Percentiles rank a stretch among this genome's conserved stretches.
Evolutionary conservation across 2,113 vertebrate genomes (phyloP).

Genomic region (Pterocles burchelli): DNA sequence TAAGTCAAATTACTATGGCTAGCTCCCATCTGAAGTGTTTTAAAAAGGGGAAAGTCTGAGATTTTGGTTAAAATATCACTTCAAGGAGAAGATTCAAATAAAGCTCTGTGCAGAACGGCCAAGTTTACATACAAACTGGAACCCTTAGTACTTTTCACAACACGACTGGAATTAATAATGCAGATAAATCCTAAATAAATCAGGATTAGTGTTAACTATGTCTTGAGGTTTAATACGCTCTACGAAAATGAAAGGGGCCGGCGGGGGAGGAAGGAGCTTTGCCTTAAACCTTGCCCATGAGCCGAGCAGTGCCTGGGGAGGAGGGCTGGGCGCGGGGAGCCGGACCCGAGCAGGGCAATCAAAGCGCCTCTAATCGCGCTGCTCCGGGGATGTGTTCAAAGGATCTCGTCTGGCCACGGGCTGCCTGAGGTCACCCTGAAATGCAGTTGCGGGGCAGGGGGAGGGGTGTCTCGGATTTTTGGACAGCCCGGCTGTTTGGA

Average conservation of each 20-base stretch:
- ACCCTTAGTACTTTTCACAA: constrained; percentile 50
- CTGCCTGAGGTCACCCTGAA: constrained; percentile 62
- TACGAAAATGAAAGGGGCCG: constrained; percentile 74
- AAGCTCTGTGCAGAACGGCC: constrained; percentile 50
- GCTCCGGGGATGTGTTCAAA: constrained; percentile 60
- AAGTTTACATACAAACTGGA: constrained; percentile 69
- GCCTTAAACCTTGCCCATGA: not conserved
- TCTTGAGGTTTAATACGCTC: constrained; percentile 80
- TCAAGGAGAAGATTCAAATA: constrained; percentile 55
- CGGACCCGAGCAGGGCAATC: constrained; percentile 59
- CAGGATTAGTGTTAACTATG: constrained; percentile 80
- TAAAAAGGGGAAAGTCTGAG: constrained; percentile 51
- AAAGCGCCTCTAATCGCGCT: constrained; percentile 49
- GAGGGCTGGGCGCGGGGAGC: not conserved
- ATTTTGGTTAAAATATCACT: constrained; percentile 58
- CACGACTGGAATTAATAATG: constrained; percentile 83
- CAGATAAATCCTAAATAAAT: constrained; percentile 85
- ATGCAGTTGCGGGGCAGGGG: constrained; percentile 23
- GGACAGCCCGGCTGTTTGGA: constrained; percentile 42
- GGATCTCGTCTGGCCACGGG: constrained; percentile 61
- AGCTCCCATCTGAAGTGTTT: constrained; percentile 57
- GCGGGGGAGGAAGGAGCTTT: constrained; percentile 53
- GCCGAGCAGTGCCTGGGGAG: not conserved
- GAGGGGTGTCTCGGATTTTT: constrained; percentile 46
- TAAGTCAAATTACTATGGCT: constrained; percentile 71